A percentile compares a stretch with the other conserved stretches of the same genome.
Evolutionary conservation across 1,140 invertebrate species (phyloP).

Genomic region (Stegodyphus dumicola): DNA sequence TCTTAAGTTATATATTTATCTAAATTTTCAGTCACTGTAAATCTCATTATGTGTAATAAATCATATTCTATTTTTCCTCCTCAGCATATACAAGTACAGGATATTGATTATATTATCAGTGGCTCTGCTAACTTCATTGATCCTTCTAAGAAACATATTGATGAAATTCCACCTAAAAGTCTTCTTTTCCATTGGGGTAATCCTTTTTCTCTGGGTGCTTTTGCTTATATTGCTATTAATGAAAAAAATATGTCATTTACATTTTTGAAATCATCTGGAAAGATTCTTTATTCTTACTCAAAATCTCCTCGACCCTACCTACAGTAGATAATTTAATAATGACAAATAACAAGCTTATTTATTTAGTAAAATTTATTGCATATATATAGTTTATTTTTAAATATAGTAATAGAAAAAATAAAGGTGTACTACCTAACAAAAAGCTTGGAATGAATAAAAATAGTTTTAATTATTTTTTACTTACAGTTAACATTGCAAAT

Average conservation of each 20-base stretch:
- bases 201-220: conserved; percentile 66
- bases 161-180: conserved; percentile 65
- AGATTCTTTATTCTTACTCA: conserved; percentile 11
- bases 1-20: too few relatives aligned
- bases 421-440: too few relatives aligned
- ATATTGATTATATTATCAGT: conserved; percentile 68
- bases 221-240: conserved; percentile 66
- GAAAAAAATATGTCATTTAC: conserved; percentile 66
- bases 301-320: background rate
- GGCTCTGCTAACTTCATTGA: conserved; percentile 69
- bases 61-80: conserved; percentile 23
- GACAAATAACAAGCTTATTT: too few relatives aligned
- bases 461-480: too few relatives aligned
- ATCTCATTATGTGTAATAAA: too few relatives aligned
- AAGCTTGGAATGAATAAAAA: too few relatives aligned
- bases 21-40: too few relatives aligned
- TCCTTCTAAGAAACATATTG: conserved; percentile 64
- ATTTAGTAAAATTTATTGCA: too few relatives aligned
- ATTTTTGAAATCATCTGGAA: conserved; percentile 28
- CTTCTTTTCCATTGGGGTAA: conserved; percentile 68
- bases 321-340: background rate
- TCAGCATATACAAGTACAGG: conserved; percentile 66
- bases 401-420: too few relatives aligned
- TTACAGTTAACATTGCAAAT: too few relatives aligned
- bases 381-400: too few relatives aligned